These are phyloP conservation scores for Nebria salina DNA, from an alignment of 2,888 invertebrate species.

Conservation along the genomic window DNA sequence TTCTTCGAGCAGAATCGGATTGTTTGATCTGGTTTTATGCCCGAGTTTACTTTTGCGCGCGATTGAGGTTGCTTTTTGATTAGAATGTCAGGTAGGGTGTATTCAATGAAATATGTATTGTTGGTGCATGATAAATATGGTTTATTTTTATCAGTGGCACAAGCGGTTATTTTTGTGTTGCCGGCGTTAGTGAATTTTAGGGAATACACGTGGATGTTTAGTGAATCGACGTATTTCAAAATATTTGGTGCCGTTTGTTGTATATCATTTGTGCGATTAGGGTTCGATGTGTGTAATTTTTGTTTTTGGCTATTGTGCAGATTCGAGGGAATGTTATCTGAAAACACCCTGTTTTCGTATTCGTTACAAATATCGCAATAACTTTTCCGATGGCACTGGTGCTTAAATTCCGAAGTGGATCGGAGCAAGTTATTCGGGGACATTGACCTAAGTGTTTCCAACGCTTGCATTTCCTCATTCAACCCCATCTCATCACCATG, in stretches of 20 bases:
- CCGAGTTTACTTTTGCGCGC: conserved; percentile 58
- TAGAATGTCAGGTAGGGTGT: conserved; percentile 59
- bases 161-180: conserved; percentile 59
- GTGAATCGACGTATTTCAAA: conserved; percentile 60
- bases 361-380: conserved; percentile 57
- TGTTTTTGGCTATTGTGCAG: neutral
- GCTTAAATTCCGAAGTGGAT: conserved; percentile 29
- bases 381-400: conserved; percentile 22
- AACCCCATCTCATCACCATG: conserved; percentile 61
- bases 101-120: conserved; percentile 64
- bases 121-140: conserved; percentile 49
- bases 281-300: neutral
- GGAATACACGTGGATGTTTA: conserved; percentile 62
- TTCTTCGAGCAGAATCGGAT: conserved; percentile 61
- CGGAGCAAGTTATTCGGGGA: conserved; percentile 52
- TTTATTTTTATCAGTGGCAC: conserved; percentile 49
- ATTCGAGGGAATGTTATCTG: neutral
- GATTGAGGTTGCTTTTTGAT: conserved; percentile 52
- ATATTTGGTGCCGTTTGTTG: conserved; percentile 3
- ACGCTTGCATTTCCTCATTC: conserved; percentile 59
- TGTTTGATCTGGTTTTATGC: conserved; percentile 57
- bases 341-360: conserved; percentile 52
- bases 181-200: conserved; percentile 62
- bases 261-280: neutral
- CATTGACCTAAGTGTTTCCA: conserved; percentile 60